Evolutionary conservation across 2,113 vertebrate genomes (phyloP), one percentile per base, ranked within the genome.

Genomic region (Platycercus adscitus): DNA sequence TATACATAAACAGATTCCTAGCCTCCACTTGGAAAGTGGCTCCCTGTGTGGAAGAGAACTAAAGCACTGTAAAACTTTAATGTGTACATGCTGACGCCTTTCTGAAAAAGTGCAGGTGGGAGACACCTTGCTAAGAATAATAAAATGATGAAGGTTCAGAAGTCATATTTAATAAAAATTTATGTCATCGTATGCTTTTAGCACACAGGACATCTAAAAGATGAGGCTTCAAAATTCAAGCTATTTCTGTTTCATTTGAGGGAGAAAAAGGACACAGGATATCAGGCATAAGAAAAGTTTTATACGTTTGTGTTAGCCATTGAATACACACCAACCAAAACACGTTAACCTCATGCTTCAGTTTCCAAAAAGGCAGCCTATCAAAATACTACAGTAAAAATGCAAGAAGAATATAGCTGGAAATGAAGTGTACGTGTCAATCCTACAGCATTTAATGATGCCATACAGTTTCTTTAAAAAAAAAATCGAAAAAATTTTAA

Each of bases 131-230:
- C 10, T 93, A 79, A 96, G 86, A 91, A 68, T 80, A 95, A 83
- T 44, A 70, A n/a, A 96, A 96, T 4, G 14, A 15, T 93, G 39
- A 29, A 28, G 46, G 77, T 86, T 91, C 64, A 89, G 87, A 96
- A 71, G 60, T 35, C n/a, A 80, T 69, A 90, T 78, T 95, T 89
- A 84, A 92, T 94, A 71, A 96, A 96, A 96, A 95, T 92, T 81
- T 95, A 82, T 73, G 33, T 58, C 26, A 69, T 16, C 11, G 21
- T 63, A 77, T 44, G 49, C 29, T 86, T 73, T 91, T 76, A 93
- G 17, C 43, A 68, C 18, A 37, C 17, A 75, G 44, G 44, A 77
- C 16, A 66, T 60, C 16, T 64, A 39, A 93, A 84, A 88, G 55
- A 82, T 49, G 13, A 44, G 20, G 19, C 55, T 84, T 75, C 61